phyloP scores from a whole-genome alignment of 2,888 invertebrate genomes.

The Oxycera nigricornis region DNA sequence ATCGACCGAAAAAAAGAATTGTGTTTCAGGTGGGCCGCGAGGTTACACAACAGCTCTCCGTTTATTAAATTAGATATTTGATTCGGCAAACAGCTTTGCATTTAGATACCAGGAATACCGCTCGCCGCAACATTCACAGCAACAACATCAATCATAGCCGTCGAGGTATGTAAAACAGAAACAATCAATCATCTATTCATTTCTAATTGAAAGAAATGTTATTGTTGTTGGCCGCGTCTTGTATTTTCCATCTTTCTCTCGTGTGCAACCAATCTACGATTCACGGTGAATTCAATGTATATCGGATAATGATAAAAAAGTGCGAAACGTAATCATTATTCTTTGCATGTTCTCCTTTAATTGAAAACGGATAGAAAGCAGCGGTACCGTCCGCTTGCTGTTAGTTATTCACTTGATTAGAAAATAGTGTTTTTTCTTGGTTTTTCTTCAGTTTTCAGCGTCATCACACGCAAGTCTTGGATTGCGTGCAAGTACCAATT shows the following conservation, averaged over 20 bases:
- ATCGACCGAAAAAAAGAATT: not conserved
- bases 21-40: not conserved
- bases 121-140: not conserved
- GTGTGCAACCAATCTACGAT: not conserved
- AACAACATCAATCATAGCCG: not conserved
- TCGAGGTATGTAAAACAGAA: slow-evolving; percentile 18
- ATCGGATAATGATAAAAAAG: slow-evolving; percentile 9
- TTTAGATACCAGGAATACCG: slow-evolving; percentile 1
- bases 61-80: too few relatives aligned
- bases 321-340: slow-evolving; percentile 22
- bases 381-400: slow-evolving; percentile 19
- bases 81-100: too few relatives aligned
- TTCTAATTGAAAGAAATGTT: not conserved
- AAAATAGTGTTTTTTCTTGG: slow-evolving; percentile 2
- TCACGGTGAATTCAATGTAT: not conserved
- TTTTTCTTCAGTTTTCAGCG: not conserved
- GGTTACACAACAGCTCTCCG: too few relatives aligned
- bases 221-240: not conserved
- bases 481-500: too few relatives aligned
- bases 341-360: not conserved
- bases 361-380: slow-evolving; percentile 37
- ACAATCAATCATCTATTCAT: not conserved
- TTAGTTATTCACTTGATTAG: slow-evolving; percentile 9
- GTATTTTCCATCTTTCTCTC: not conserved
- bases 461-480: not conserved